phyloP scores from a whole-genome alignment of 2,888 invertebrate genomes.

The Agriopis leucophaearia region DNA sequence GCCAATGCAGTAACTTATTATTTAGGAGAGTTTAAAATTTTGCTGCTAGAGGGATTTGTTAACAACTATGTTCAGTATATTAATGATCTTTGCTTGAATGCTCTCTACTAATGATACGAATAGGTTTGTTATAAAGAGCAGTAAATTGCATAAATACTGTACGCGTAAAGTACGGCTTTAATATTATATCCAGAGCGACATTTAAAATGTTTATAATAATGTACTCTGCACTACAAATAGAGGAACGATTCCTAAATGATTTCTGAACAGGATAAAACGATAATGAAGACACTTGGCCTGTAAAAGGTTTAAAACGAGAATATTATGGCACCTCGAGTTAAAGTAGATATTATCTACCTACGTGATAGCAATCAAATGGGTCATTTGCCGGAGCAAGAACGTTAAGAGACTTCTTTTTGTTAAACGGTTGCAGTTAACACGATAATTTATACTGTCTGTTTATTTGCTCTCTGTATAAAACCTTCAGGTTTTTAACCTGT shows the following conservation, averaged over 20 bases:
- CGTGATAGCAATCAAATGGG: constrained; percentile 30
- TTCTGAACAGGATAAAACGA: constrained; percentile 54
- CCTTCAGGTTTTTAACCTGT: constrained; percentile 1
- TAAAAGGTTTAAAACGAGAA: constrained; percentile 50
- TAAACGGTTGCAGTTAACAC: constrained; percentile 15
- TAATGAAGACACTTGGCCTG: constrained; percentile 55
- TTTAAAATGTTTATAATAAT: constrained; percentile 44
- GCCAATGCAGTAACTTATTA: too few species aligned
- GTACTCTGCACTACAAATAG: constrained; percentile 37
- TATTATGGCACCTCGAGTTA: constrained; percentile 32
- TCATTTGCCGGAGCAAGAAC: constrained; percentile 20
- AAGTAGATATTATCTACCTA: constrained; percentile 27
- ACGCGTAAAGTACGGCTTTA: constrained; percentile 20
- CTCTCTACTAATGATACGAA: constrained; percentile 10
- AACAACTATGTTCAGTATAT: background rate
- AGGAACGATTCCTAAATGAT: constrained; percentile 39
- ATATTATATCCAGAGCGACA: constrained; percentile 31
- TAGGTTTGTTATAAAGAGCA: background rate
- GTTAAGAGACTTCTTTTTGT: constrained; percentile 16
- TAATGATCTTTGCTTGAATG: constrained; percentile 14
- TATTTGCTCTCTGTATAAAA: constrained; percentile 6
- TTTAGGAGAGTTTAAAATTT: too few species aligned
- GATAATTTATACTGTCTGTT: constrained; percentile 9
- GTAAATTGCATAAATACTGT: constrained; percentile 17
- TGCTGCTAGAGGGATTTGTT: too few species aligned